Percentiles rank a stretch among this genome's conserved stretches.
Conservation (phyloP, 2,113 vertebrate species). For the Chroicocephalus ridibundus region DNA sequence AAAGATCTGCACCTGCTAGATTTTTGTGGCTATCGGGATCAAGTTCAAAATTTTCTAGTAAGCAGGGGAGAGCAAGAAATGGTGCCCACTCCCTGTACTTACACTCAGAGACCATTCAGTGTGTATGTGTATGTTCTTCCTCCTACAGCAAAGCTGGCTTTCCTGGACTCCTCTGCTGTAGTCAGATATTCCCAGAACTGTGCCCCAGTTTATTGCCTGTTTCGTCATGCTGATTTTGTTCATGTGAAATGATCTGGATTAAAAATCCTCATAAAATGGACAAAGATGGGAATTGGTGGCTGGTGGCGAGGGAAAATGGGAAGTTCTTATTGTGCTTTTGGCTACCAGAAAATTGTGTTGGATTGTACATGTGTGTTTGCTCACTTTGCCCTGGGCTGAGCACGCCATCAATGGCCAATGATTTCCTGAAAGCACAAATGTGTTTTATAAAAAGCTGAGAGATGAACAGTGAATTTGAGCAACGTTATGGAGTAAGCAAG, state of each 20-base stretch:
- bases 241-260: not conserved
- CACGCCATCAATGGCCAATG: not conserved
- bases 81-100: not conserved
- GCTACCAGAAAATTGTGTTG: not conserved
- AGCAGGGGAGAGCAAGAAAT: not conserved
- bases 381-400: not conserved
- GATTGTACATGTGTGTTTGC: not conserved
- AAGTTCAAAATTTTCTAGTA: not conserved
- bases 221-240: not conserved
- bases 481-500: not conserved
- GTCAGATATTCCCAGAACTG: not conserved
- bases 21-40: not conserved
- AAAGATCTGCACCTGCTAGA: not conserved
- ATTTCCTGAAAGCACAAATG: not conserved
- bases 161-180: not conserved
- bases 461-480: not conserved
- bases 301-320: not conserved
- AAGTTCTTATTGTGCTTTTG: not conserved
- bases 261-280: not conserved
- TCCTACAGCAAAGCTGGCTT: not conserved
- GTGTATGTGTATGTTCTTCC: not conserved
- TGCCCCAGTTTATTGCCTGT: not conserved
- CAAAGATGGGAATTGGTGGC: not conserved
- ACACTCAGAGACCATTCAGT: not conserved
- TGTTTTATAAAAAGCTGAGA: not conserved